Percentiles rank a stretch among this genome's conserved stretches.
phyloP scores from a whole-genome alignment of 64 coral and sea anemone genomes.

The Anthopleura sola region DNA sequence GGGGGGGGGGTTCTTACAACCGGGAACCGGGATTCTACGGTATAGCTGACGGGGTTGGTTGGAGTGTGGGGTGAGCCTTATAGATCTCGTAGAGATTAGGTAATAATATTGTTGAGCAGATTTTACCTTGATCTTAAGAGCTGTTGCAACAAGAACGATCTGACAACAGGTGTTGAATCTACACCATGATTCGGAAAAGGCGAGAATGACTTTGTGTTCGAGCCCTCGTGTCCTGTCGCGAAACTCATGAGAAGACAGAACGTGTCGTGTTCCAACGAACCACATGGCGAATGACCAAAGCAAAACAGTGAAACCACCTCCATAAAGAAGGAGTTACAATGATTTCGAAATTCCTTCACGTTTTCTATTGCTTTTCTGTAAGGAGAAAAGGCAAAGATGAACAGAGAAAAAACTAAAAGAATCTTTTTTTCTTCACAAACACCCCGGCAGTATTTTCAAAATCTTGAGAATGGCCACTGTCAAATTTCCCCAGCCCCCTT shows the following conservation, averaged over 20 bases:
- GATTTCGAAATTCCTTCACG: slow-evolving; percentile 30
- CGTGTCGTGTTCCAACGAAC: slow-evolving; percentile 24
- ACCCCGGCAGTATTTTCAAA: no score
- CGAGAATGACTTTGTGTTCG: slow-evolving; percentile 53
- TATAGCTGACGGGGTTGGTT: no score
- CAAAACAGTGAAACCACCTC: slow-evolving; percentile 75
- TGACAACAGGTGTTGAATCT: slow-evolving; percentile 61
- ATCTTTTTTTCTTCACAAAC: no score
- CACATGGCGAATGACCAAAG: slow-evolving; percentile 44
- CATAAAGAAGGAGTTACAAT: slow-evolving; percentile 76
- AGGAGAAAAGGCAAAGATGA: neutral
- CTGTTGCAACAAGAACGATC: slow-evolving; percentile 66
- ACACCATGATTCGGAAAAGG: slow-evolving; percentile 59
- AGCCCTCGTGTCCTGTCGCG: slow-evolving; percentile 1
- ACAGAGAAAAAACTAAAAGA: no score
- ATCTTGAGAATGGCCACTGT: no score
- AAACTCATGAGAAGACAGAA: slow-evolving; percentile 35
- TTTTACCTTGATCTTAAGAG: slow-evolving; percentile 47
- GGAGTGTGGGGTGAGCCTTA: no score
- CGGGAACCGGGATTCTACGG: no score
- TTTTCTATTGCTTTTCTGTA: neutral
- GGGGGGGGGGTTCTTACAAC: no score
- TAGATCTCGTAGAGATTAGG: no score
- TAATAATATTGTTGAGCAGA: no score
- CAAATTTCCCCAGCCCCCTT: no score